Base-by-base conservation (phyloP, 2,113 vertebrate species). In the Hystrix brachyura region DNA sequence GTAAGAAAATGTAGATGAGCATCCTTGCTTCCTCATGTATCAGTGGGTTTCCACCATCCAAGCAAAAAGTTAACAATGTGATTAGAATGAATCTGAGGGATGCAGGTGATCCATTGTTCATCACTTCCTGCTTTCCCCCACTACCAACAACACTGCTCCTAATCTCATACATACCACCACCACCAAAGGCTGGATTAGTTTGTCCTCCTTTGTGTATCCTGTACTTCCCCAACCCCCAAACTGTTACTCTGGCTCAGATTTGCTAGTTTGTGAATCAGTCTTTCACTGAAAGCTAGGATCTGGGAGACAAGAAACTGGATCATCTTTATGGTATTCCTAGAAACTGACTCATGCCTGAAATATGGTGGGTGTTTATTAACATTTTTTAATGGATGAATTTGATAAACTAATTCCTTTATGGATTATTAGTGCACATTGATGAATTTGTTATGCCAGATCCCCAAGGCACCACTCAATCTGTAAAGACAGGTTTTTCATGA, bases 351-450 rank as follows among this genome's bases (percentile, higher is more conserved):
- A 46, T 71, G 53, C n/a, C 46, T 95, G 51, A 8, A 90, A 80
- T 11, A 53, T 12, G 43, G 12, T 71, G 38, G 18, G 21, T 55
- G 18, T 87, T 94, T 80, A 85, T 51, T 48, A 81, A 88, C 15
- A 64, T 65, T 85, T 94, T 90, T 83, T 23, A 87, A 59, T 59
- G 38, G 92, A 84, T 27, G 25, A 91, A 71, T 84, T n/a, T 87
- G 25, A 60, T 93, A 67, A 95, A 62, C 60, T 92, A 85, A 97
- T 87, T 94, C 43, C 62, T 89, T 90, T 32, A 76, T 81, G 46
- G 80, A 21, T 87, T 90, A 32, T 64, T 13, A 15, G 51, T 43
- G 23, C 29, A 85, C 48, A 27, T 46, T 84, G 34, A 93, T 85
- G n/a, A 87, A 64, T 95, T 87, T 94, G 27, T 69, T 53, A 87